phyloP scores from a whole-genome alignment of 2,888 invertebrate genomes.

The Athalia circularis region DNA sequence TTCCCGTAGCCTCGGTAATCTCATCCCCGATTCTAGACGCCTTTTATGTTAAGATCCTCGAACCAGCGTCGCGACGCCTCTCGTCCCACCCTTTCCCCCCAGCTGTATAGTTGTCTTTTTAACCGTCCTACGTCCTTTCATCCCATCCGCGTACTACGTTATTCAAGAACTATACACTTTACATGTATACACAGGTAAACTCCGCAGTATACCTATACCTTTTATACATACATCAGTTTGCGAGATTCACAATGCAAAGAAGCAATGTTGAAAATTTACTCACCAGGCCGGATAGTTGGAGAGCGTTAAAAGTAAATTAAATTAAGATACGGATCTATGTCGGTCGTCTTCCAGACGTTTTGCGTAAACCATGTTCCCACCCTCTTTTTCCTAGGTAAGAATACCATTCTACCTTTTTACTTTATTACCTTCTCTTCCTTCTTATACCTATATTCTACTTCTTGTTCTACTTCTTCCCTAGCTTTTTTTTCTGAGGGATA shows the following conservation, averaged over 20 bases:
- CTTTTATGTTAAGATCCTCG: background rate
- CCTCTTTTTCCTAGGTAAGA: background rate
- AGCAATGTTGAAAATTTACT: constrained; percentile 45
- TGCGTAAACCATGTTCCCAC: constrained; percentile 10
- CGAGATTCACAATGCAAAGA: constrained; percentile 9
- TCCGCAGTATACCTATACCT: too few species aligned
- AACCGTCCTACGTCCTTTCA: too few species aligned
- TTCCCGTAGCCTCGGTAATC: constrained; percentile 3
- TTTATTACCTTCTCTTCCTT: background rate
- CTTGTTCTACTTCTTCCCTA: too few species aligned
- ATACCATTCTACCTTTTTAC: background rate
- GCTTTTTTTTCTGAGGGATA: too few species aligned
- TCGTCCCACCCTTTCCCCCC: too few species aligned
- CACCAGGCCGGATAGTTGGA: background rate
- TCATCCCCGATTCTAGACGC: constrained; percentile 14
- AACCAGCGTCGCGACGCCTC: background rate
- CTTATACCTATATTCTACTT: background rate
- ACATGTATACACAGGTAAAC: too few species aligned
- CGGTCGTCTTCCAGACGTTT: constrained; percentile 43
- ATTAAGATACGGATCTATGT: constrained; percentile 48
- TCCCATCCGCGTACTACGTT: too few species aligned
- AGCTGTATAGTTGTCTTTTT: too few species aligned
- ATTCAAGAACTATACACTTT: too few species aligned
- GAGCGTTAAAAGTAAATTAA: constrained; percentile 46
- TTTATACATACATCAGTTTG: too few species aligned